Evolutionary conservation across 92 coral and sea anemone genomes (phyloP).

Genomic region (Porites rus): DNA sequence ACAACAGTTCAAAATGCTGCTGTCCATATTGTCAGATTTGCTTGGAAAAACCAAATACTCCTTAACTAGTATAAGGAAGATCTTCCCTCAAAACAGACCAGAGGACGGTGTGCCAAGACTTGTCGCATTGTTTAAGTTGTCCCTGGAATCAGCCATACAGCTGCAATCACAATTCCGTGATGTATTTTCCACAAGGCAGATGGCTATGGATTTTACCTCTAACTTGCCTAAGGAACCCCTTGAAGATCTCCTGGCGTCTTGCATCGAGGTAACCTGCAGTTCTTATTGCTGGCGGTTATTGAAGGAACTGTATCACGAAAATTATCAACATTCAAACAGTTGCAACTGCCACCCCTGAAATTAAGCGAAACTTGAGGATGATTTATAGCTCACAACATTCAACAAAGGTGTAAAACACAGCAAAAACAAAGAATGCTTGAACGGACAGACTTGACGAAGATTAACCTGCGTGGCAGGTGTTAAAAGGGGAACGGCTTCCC

Average conservation of each 20-base stretch:
- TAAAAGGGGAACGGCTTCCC: not conserved
- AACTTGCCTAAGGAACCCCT: constrained; percentile 48
- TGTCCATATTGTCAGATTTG: constrained; percentile 64
- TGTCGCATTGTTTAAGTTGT: constrained; percentile 71
- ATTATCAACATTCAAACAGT: too few relatives aligned
- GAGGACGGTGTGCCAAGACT: constrained; percentile 82
- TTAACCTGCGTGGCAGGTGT: too few relatives aligned
- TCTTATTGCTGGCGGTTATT: not conserved
- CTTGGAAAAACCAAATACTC: constrained; percentile 73
- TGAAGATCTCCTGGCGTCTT: constrained; percentile 51
- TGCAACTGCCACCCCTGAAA: too few relatives aligned
- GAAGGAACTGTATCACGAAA: too few relatives aligned
- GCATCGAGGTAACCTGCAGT: constrained; percentile 58
- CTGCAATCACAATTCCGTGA: constrained; percentile 61
- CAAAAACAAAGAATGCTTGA: too few relatives aligned
- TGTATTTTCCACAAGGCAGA: constrained; percentile 52
- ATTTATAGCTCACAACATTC: too few relatives aligned
- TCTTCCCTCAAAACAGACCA: constrained; percentile 86
- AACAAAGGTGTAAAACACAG: too few relatives aligned
- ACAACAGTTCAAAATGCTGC: constrained; percentile 75
- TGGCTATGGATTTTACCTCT: constrained; percentile 55
- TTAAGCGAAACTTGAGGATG: too few relatives aligned
- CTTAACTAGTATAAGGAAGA: constrained; percentile 76
- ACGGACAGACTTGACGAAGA: too few relatives aligned
- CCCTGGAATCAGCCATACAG: constrained; percentile 60